Base-by-base conservation (phyloP, 2,888 invertebrate genomes). In the Athalia circularis region DNA sequence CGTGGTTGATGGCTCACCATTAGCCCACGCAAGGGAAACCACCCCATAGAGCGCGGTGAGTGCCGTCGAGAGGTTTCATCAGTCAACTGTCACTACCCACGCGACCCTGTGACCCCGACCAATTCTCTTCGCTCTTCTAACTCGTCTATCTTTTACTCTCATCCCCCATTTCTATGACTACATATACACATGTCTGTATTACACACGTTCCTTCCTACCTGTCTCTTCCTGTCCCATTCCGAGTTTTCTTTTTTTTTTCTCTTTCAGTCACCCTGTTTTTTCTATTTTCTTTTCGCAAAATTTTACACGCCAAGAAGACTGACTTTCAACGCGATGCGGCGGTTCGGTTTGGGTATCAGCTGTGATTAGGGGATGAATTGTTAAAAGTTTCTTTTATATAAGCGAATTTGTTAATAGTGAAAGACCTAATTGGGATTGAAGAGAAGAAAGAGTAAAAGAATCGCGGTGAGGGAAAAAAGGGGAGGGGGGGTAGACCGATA, bases 41-140 rank as follows among this genome's bases (percentile, higher is more conserved):
- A 62, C 48, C 72, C 29, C 29, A 29, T 29, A 29, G 29, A 29
- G 75, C 48, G 61, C 75, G 9, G 64, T 57, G 75, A 75, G 64
- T 64, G 77, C 77, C 79, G 77, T 54, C 65, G 78, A 75, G 80
- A 83, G 82, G 81, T 85, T 85, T 86, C 86, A 85, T 86, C 86
- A 83, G 84, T 86, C 86, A 86, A 82, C 85, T 85, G 86, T 86
- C 86, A 83, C 82, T 83, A 83, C 79, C 84, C 83, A 80, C 77
- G 81, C 67, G 79, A 81, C 78, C 78, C 80, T 78, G 79, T 77
- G 78, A 62, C 76, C 65, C 70, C 59, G 50, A 50, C 62, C 72
- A 29, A 52, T 61, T 65, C 74, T 67, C 62, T 70, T 5, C 45
- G 50, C 11, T 57, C 59, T 72, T 11, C 59, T 54, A 43, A 52